phyloP scores from a whole-genome alignment of 2,113 vertebrate species.

The Monopterus albus region DNA sequence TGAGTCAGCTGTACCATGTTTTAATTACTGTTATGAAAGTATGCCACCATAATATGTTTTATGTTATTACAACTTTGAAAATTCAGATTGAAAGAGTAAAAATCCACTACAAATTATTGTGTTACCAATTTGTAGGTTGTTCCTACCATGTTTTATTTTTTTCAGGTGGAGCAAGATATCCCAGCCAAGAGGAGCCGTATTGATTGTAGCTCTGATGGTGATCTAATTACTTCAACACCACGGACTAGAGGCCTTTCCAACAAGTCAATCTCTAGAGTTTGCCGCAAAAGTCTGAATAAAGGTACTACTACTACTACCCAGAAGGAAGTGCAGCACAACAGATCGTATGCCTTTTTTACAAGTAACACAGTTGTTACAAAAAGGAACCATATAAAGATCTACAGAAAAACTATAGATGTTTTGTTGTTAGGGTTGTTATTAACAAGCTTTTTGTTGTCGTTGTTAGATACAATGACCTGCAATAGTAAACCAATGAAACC shows the following conservation, averaged over 20 bases:
- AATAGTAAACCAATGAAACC: conserved; percentile 93
- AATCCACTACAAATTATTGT: no score
- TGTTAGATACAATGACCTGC: conserved; percentile 87
- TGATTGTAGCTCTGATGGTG: conserved; percentile 90
- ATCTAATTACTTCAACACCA: conserved; percentile 94
- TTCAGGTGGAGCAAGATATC: conserved; percentile 94
- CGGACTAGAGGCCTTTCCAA: conserved; percentile 89
- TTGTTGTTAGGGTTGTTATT: neutral
- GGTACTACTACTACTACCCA: no score
- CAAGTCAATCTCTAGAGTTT: conserved; percentile 89
- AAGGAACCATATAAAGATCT: neutral
- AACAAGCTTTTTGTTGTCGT: neutral
- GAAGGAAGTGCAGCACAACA: neutral
- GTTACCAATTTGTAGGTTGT: neutral
- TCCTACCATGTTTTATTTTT: neutral
- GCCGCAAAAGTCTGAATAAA: conserved; percentile 92
- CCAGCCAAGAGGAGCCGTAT: conserved; percentile 94
- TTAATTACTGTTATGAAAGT: no score
- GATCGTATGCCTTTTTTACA: neutral
- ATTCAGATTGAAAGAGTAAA: no score
- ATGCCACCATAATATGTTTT: no score
- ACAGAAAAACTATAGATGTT: neutral
- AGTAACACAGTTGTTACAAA: neutral
- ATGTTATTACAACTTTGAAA: no score
- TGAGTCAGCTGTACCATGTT: no score